A percentile compares a stretch with the other conserved stretches of the same genome.
phyloP scores from a whole-genome alignment of 2,113 vertebrate genomes.

The Pogona vitticeps region DNA sequence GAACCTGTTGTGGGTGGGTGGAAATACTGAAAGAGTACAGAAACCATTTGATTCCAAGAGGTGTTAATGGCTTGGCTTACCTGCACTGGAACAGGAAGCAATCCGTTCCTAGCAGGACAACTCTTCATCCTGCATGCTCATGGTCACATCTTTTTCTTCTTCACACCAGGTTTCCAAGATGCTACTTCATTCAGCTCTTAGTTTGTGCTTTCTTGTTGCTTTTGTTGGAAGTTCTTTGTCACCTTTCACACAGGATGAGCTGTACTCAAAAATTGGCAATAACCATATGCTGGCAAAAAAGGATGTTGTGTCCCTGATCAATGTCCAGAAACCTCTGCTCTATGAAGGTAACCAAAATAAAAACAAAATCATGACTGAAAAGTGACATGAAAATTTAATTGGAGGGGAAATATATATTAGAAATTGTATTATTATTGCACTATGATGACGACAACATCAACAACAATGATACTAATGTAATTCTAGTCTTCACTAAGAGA shows the following conservation, averaged over 20 bases:
- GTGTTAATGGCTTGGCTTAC: too few relatives aligned
- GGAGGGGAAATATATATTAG: not conserved
- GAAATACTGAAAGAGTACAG: not conserved
- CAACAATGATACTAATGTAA: too few relatives aligned
- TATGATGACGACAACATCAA: not conserved
- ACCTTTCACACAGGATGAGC: not conserved
- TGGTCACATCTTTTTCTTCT: not conserved
- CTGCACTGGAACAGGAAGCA: slow-evolving; percentile 27
- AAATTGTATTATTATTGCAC: not conserved
- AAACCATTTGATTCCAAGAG: not conserved
- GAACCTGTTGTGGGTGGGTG: not conserved
- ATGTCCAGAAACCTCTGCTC: not conserved
- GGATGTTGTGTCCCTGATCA: not conserved
- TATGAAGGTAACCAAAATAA: slow-evolving; percentile 13
- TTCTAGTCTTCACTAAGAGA: not conserved
- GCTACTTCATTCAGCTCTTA: not conserved
- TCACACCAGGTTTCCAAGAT: slow-evolving; percentile 11
- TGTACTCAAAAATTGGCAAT: not conserved
- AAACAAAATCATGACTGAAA: not conserved
- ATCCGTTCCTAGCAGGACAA: not conserved
- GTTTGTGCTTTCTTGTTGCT: slow-evolving; percentile 20
- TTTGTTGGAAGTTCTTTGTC: slow-evolving; percentile 30
- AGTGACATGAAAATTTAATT: not conserved
- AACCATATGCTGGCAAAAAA: not conserved
- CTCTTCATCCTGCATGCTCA: not conserved